Evolutionary conservation across 2,113 vertebrate genomes (phyloP), one percentile per base, ranked within the genome.

Genomic region (Ellobius talpinus): DNA sequence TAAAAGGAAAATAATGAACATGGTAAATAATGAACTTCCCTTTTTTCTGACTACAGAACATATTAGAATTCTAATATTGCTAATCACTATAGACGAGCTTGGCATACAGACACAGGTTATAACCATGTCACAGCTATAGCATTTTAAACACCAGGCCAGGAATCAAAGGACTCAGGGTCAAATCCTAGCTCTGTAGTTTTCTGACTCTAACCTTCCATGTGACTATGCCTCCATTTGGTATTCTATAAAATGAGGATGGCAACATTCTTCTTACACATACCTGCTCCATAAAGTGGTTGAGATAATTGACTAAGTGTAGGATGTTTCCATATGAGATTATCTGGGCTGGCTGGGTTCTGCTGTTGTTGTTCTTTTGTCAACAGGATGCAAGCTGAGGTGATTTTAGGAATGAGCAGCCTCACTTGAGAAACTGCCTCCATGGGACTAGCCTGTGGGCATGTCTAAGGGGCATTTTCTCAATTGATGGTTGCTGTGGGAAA

Each of bases 141-240:
- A 76, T 68, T 93, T 94, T 94, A 93, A 74, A 58, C 8, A 89
- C 14, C 65, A 93, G 23, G 33, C 77, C 45, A 96, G 50, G 70
- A 79, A 91, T 93, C 87, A 93, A 79, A 66, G n/a, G 42, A 63
- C 23, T 2, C 74, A 12, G 39, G 31, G 70, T 81, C 72, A 92
- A 72, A 50, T 66, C 39, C 65, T 72, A 79, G 24, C 36, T 92
- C 79, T 88, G 78, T 47, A 90, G 52, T 88, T 87, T 70, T 33
- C 55, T 89, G 23, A 29, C 11, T 58, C 50, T 91, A 90, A 96
- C 21, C n/a, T 94, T 81, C 58, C 45, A 52, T 58, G 87, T 45
- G 66, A 70, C 39, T 78, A 50, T 31, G 73, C 21, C n/a, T 77
- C 89, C 72, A 92, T 68, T 70, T 94, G 24, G 55, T 84, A 55